Evolutionary conservation across 2,888 invertebrate species (phyloP).

Genomic region (Sinotaia quadrata): DNA sequence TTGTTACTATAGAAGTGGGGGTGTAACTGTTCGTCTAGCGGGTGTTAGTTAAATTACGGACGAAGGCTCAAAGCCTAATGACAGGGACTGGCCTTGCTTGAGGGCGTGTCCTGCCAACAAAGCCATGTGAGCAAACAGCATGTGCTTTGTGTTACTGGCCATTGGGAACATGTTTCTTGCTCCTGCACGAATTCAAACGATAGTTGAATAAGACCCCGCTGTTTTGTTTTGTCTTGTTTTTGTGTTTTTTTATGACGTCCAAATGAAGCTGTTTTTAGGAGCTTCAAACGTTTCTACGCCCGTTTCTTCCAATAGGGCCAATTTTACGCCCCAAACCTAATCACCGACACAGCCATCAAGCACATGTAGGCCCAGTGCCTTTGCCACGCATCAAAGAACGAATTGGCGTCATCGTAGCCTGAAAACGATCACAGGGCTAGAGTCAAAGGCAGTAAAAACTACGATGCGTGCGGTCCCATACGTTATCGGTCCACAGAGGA

Average conservation of each 20-base stretch:
- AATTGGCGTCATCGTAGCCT: constrained; percentile 9
- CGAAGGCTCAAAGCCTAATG: too few species aligned
- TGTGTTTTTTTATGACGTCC: background rate
- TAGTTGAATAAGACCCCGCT: too few species aligned
- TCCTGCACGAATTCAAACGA: too few species aligned
- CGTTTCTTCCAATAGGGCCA: constrained; percentile 9
- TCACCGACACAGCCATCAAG: constrained; percentile 9
- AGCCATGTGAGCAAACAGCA: too few species aligned
- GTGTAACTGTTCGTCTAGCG: too few species aligned
- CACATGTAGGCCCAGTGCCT: background rate
- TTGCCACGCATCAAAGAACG: constrained; percentile 9
- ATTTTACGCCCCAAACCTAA: constrained; percentile 26
- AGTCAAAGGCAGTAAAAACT: constrained; percentile 28
- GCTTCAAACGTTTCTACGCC: constrained; percentile 17
- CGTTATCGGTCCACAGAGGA: constrained; percentile 8
- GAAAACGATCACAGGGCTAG: background rate
- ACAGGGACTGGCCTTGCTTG: too few species aligned
- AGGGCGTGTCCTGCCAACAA: too few species aligned
- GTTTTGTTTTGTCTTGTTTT: too few species aligned
- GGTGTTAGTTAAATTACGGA: too few species aligned
- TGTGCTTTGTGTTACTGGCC: too few species aligned
- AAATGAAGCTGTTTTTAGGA: constrained; percentile 3
- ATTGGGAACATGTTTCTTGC: too few species aligned
- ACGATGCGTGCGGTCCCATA: constrained; percentile 30
- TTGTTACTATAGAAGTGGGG: too few species aligned